Evolutionary conservation across 2,113 vertebrate genomes (phyloP).

Genomic region (Plotosus lineatus): DNA sequence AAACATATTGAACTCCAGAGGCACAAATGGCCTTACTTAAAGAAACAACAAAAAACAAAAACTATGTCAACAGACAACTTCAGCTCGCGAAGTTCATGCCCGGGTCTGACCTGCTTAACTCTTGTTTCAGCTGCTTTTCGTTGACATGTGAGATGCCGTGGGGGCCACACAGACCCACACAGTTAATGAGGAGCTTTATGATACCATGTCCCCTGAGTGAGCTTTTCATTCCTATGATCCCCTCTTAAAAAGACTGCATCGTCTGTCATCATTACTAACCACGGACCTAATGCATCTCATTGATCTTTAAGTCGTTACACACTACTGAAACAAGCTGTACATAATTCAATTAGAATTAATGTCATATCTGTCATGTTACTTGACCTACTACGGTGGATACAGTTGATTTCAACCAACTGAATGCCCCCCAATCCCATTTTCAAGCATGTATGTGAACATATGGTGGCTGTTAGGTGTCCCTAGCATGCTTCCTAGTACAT

Average conservation of each 20-base stretch:
- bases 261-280: conserved; percentile 32
- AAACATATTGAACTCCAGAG: not conserved
- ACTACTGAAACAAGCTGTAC: not conserved
- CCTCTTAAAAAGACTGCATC: conserved; percentile 12
- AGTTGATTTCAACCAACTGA: too few species aligned
- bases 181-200: conserved; percentile 18
- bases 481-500: too few species aligned
- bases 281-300: not conserved
- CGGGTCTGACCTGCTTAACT: conserved; percentile 28
- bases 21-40: not conserved
- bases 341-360: not conserved
- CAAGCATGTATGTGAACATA: too few species aligned
- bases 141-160: conserved; percentile 40
- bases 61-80: not conserved
- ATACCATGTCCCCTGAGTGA: conserved; percentile 30
- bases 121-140: conserved; percentile 39
- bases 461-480: too few species aligned
- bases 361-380: not conserved
- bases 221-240: conserved; percentile 12
- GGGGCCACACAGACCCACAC: conserved; percentile 30
- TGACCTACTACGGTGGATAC: too few species aligned
- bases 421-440: too few species aligned
- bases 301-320: not conserved
- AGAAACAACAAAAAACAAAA: not conserved
- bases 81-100: not conserved